phyloP scores from a whole-genome alignment of 2,888 invertebrate genomes.

The Drosophila stalkeri region DNA sequence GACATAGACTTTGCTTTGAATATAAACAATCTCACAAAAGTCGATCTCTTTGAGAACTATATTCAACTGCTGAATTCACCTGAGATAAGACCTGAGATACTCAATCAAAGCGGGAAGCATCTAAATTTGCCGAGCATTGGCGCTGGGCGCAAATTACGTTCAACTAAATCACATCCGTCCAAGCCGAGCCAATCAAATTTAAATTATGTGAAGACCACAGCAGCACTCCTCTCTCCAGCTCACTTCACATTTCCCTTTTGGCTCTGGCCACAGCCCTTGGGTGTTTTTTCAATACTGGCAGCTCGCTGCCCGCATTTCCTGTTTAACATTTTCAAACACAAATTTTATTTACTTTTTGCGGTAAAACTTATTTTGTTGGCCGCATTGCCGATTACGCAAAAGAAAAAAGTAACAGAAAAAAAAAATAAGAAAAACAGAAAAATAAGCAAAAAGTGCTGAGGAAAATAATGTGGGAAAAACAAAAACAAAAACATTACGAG shows the following conservation, averaged over 20 bases:
- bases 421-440: neutral
- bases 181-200: conserved; percentile 54
- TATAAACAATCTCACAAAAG: neutral
- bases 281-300: conserved; percentile 8
- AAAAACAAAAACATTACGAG: conserved; percentile 64
- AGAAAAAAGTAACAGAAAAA: neutral
- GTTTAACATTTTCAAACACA: conserved; percentile 58
- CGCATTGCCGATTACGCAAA: conserved; percentile 51
- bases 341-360: conserved; percentile 68
- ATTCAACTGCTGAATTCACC: neutral
- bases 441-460: conserved; percentile 22
- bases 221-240: neutral
- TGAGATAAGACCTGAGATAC: neutral
- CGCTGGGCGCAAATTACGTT: neutral
- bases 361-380: conserved; percentile 61
- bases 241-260: neutral
- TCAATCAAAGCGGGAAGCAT: neutral
- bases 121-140: neutral
- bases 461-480: conserved; percentile 49
- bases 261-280: neutral
- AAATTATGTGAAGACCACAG: conserved; percentile 36
- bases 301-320: conserved; percentile 51
- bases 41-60: too few species aligned
- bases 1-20: too few species aligned
- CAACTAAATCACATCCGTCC: conserved; percentile 39